phyloP scores from a whole-genome alignment of 30 jellyfish, hydroid and myxozoan species.

The Nemopilema nomurai region DNA sequence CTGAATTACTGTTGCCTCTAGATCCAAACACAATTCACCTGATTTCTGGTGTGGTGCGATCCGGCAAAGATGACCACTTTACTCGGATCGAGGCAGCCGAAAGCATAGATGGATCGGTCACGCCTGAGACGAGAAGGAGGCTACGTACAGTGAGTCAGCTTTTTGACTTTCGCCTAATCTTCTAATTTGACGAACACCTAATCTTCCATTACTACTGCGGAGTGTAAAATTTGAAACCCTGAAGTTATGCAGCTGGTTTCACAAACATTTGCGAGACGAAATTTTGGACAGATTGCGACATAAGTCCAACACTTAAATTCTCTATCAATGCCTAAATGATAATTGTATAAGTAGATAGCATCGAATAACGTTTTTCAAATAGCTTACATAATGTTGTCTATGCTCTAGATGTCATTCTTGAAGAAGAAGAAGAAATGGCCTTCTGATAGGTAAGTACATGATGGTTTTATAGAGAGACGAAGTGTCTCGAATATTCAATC shows the following conservation, averaged over 20 bases:
- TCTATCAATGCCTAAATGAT: too few relatives aligned
- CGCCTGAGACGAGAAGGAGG: conserved; percentile 69
- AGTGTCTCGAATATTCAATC: too few relatives aligned
- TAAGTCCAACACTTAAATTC: too few relatives aligned
- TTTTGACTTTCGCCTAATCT: neutral
- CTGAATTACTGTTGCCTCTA: too few relatives aligned
- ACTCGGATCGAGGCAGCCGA: conserved; percentile 26
- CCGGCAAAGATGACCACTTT: conserved; percentile 40
- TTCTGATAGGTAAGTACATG: conserved; percentile 40
- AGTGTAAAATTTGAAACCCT: neutral
- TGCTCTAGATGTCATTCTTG: conserved; percentile 57
- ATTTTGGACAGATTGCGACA: too few relatives aligned
- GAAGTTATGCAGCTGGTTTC: neutral
- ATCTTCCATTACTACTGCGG: too few relatives aligned
- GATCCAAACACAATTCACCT: conserved; percentile 64
- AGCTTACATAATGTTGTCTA: neutral
- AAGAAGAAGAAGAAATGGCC: conserved; percentile 66
- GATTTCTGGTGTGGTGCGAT: conserved; percentile 46
- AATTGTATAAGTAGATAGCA: neutral
- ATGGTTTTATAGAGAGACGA: neutral
- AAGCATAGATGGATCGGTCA: conserved; percentile 15
- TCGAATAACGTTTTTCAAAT: neutral
- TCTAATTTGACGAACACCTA: neutral
- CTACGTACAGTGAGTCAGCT: conserved; percentile 23
- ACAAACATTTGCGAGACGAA: neutral